These are phyloP conservation scores for Drosophila repletoides DNA, from an alignment of 1,140 invertebrate species.

Conservation along the genomic window DNA sequence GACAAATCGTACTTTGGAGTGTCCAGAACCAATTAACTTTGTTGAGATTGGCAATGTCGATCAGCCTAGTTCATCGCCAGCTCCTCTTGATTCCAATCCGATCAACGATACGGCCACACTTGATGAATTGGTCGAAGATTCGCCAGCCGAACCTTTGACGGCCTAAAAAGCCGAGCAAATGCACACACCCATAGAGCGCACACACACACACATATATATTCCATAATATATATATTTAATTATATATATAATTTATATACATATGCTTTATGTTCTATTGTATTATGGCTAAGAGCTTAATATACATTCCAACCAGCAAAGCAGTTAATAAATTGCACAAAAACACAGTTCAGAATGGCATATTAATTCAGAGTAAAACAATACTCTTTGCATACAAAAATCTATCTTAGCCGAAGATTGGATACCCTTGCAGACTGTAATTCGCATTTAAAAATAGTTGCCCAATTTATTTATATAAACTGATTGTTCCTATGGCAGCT, in stretches of 20 bases:
- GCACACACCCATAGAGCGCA: constrained; percentile 10
- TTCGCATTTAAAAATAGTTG: too few relatives aligned
- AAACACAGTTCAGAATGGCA: background rate
- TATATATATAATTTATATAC: background rate
- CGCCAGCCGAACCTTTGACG: background rate
- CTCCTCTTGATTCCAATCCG: background rate
- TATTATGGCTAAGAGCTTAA: background rate
- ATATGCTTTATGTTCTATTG: background rate
- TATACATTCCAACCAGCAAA: constrained; percentile 34
- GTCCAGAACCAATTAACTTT: too few relatives aligned
- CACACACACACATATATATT: constrained; percentile 1
- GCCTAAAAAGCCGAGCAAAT: constrained; percentile 1
- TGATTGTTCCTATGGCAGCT: too few relatives aligned
- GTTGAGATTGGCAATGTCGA: too few relatives aligned
- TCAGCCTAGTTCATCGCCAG: too few relatives aligned
- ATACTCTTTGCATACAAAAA: too few relatives aligned
- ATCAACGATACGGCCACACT: background rate
- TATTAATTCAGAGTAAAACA: background rate
- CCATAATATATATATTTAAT: background rate
- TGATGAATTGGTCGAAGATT: constrained; percentile 1
- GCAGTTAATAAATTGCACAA: constrained; percentile 52
- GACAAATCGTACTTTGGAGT: too few relatives aligned
- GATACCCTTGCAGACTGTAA: too few relatives aligned
- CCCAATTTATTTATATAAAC: too few relatives aligned
- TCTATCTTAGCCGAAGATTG: too few relatives aligned